phyloP scores from a whole-genome alignment of 2,888 invertebrate genomes.

The Rhamphomyia laevipes region DNA sequence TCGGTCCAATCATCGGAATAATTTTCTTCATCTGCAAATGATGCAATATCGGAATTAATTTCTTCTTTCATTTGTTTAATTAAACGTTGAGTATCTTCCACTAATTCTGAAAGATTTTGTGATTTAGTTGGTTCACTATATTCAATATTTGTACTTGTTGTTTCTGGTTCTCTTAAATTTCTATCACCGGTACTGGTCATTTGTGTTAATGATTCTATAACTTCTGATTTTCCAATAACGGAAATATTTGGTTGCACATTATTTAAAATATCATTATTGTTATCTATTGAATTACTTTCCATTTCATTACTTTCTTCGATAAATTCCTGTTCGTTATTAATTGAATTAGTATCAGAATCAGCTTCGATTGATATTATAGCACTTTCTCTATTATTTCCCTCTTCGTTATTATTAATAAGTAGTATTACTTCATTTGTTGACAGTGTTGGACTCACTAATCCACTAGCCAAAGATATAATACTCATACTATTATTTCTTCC shows the following conservation, averaged over 20 bases:
- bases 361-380: neutral
- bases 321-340: too few species aligned
- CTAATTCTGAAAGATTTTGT: constrained; percentile 42
- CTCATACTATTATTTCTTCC: neutral
- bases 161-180: constrained; percentile 10
- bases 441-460: constrained; percentile 2
- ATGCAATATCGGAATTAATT: constrained; percentile 47
- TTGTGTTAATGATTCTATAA: neutral
- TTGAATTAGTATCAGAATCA: neutral
- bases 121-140: constrained; percentile 12
- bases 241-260: neutral
- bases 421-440: constrained; percentile 8
- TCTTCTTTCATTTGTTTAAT: constrained; percentile 56
- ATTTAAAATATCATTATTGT: too few species aligned
- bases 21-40: constrained; percentile 30
- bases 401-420: constrained; percentile 2
- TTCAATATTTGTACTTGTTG: constrained; percentile 20
- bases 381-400: constrained; percentile 7
- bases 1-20: constrained; percentile 38
- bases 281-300: too few species aligned
- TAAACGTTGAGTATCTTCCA: constrained; percentile 47
- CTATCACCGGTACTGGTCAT: neutral
- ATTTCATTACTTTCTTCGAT: too few species aligned
- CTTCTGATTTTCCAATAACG: too few species aligned
- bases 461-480: constrained; percentile 1